Evolutionary conservation across 2,797 vertebrate genomes (phyloP), one percentile per base, ranked within the genome.

Genomic region (Oophaga sylvatica): DNA sequence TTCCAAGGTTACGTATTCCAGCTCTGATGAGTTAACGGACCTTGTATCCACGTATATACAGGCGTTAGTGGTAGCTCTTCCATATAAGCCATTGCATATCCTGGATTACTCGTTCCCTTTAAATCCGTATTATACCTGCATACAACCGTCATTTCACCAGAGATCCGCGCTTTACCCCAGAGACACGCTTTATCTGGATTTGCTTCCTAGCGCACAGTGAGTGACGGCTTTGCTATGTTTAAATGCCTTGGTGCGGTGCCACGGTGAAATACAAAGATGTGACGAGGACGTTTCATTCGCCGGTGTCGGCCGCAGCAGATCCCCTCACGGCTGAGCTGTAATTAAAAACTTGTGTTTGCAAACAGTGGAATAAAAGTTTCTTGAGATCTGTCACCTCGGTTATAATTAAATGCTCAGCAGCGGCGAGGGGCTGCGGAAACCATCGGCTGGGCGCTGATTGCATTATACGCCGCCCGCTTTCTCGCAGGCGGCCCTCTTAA

Each of bases 331-430:
- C 26, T 20, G 63, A 48, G 35, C 75, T 83, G 92, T 90, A 95
- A 95, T 95, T 95, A 94, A 93, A 92, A 90, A 60, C 88, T 90
- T 85, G 20, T 95, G 94, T 92, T 92, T 91, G 92, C 91, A 93
- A 93, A 93, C 92, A 91, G 87, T 90, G 20, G 90, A 90, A 91
- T 89, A 80, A 82, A 2, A 67, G 91, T 90, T 90, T 90, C 92
- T 90, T 90, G 90, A 90, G 8, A 77, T n/a, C 89, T 84, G 87
- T 57, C 87, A 87, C 87, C 63, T 84, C 75, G 87, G 90, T 90
- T 93, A 71, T 93, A 94, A 95, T 94, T 94, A 94, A 78, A 90
- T 87, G 83, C 17, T 85, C 90, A 90, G 56, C 92, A 90, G 81
- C 45, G 62, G 19, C 17, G 59, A 60, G 53, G 71, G 53, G 81